A percentile compares a stretch with the other conserved stretches of the same genome.
phyloP scores from a whole-genome alignment of 2,888 invertebrate species.

The Agrochola litura region DNA sequence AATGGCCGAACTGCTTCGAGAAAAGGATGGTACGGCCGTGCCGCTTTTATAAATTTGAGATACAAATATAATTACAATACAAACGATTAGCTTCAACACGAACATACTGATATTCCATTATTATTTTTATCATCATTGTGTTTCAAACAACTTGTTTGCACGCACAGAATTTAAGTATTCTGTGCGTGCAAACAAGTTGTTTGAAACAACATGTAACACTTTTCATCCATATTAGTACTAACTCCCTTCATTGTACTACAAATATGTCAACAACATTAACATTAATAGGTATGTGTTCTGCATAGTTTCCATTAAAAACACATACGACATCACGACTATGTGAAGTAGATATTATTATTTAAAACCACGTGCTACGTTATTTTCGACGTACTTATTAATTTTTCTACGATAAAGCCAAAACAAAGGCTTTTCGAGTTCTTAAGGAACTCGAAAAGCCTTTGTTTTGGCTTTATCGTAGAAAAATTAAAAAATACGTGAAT shows the following conservation, averaged over 20 bases:
- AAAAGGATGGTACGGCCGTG: no score
- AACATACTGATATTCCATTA: no score
- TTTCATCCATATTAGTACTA: conserved; percentile 26
- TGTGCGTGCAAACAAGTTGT: no score
- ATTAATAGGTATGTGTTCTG: background rate
- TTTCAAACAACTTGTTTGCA: background rate
- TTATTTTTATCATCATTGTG: background rate
- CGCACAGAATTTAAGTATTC: conserved; percentile 4
- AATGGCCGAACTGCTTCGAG: no score
- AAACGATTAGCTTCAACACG: background rate
- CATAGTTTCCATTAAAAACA: conserved; percentile 5
- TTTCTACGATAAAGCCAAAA: background rate
- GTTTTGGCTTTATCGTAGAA: background rate
- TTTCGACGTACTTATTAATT: background rate
- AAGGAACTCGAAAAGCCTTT: background rate
- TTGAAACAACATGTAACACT: no score
- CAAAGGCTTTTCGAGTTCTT: background rate
- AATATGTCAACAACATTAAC: conserved; percentile 15
- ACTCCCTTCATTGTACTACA: conserved; percentile 29
- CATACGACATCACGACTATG: conserved; percentile 17
- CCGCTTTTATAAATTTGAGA: no score
- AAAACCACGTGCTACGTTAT: no score
- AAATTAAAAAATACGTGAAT: background rate
- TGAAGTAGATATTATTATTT: conserved; percentile 8
- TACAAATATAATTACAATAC: no score